Conservation (phyloP, 1,140 invertebrate genomes). For the Drosophila subpulchrella region DNA sequence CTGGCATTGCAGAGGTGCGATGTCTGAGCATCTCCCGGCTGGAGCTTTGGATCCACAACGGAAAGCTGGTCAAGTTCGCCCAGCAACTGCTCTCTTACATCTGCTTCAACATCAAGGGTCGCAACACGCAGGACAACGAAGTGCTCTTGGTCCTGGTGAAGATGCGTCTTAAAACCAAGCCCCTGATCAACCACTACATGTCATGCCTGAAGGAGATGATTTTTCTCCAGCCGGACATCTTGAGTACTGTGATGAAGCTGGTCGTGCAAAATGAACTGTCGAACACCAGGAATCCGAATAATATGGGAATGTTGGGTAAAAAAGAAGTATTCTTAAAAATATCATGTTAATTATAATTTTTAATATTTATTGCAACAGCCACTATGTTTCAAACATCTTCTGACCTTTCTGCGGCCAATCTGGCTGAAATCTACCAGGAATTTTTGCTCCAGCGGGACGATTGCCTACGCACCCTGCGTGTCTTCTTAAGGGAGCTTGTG, state of each 20-base stretch:
- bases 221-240: slow-evolving; percentile 88
- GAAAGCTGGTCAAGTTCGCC: slow-evolving; percentile 95
- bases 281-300: slow-evolving; percentile 95
- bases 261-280: slow-evolving; percentile 98
- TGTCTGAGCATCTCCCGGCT: slow-evolving; percentile 92
- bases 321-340: not conserved
- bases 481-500: slow-evolving; percentile 93
- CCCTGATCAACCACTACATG: slow-evolving; percentile 94
- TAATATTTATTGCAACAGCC: slow-evolving; percentile 85
- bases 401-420: slow-evolving; percentile 90
- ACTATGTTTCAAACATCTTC: slow-evolving; percentile 94
- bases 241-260: slow-evolving; percentile 94
- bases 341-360: not conserved
- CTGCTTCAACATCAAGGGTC: slow-evolving; percentile 91
- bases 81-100: slow-evolving; percentile 97
- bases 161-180: slow-evolving; percentile 96
- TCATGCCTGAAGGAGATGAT: slow-evolving; percentile 91
- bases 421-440: slow-evolving; percentile 94
- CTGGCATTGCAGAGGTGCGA: slow-evolving; percentile 93
- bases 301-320: slow-evolving; percentile 88
- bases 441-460: slow-evolving; percentile 95
- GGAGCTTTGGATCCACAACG: slow-evolving; percentile 98
- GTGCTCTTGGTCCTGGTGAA: slow-evolving; percentile 95
- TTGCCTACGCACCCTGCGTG: slow-evolving; percentile 93
- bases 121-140: slow-evolving; percentile 93